Percentiles rank a stretch among this genome's conserved stretches.
These are phyloP conservation scores for Marisa cornuarietis DNA, from an alignment of 1,140 invertebrate genomes.

Conservation along the genomic window DNA sequence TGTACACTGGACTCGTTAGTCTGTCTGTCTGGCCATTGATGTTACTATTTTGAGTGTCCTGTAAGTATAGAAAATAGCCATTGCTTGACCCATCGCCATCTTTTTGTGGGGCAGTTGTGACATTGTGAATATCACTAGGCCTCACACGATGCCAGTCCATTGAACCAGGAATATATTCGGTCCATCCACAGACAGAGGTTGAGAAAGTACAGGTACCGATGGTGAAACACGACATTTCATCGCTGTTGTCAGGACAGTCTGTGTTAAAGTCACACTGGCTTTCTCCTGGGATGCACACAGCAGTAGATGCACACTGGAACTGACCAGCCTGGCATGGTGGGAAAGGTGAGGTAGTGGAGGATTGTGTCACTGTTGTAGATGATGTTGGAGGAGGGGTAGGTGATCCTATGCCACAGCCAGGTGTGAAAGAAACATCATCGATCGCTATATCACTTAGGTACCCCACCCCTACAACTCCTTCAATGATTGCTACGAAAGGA, in stretches of 20 bases:
- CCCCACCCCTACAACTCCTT: conserved; percentile 35
- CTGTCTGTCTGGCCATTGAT: conserved; percentile 30
- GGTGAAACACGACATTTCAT: conserved; percentile 50
- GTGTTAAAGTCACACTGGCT: conserved; percentile 77
- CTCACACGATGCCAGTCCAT: conserved; percentile 21
- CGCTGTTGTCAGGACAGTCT: conserved; percentile 62
- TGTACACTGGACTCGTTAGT: conserved; percentile 6
- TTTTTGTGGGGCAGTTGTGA: neutral
- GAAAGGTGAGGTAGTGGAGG: conserved; percentile 39
- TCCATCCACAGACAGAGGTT: conserved; percentile 33
- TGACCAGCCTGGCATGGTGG: conserved; percentile 36
- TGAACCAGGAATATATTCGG: conserved; percentile 17
- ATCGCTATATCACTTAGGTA: conserved; percentile 62
- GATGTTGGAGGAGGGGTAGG: conserved; percentile 25
- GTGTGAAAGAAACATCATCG: conserved; percentile 73
- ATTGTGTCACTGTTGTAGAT: conserved; percentile 47
- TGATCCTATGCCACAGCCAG: conserved; percentile 27
- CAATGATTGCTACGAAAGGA: conserved; percentile 36
- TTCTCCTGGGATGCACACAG: conserved; percentile 43
- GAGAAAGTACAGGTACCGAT: conserved; percentile 24
- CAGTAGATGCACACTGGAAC: conserved; percentile 47
- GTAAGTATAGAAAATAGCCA: conserved; percentile 22
- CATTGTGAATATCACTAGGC: neutral
- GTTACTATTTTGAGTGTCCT: conserved; percentile 22
- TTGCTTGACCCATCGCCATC: conserved; percentile 12